Base-by-base conservation (phyloP, 2,888 invertebrate genomes). In the Caenorhabditis japonica region DNA sequence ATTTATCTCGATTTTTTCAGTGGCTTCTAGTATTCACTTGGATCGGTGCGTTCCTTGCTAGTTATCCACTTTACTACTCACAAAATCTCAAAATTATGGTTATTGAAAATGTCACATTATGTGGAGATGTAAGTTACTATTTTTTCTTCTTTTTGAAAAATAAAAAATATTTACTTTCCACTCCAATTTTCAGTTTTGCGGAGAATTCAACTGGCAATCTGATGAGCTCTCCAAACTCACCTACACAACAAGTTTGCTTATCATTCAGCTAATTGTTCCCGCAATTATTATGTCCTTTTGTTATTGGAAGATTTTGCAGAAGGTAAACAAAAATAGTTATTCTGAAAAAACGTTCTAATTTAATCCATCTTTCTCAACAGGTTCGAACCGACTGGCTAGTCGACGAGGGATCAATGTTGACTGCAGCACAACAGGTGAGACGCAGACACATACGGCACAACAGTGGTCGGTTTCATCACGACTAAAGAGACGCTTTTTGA, bases 281-380 rank as follows among this genome's bases (percentile, higher is more conserved):
- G 81, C 80, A 2, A 10, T 81, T 17, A 84, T 87, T 33, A 85
- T 86, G 83, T 78, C 84, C 3, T 85, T 84, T 53, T 87, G 85
- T 64, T 86, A 86, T 55, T 85, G 83, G 85, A 87, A 84, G 70
- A 86, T 86, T 30, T 68, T 86, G 7, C 85, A 86, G 64, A 86
- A 86, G 78, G 86, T 69, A 43, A 4, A n/a, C 38, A 25, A 17
- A 56, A 53, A 10, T 13, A n/a, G 4, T 27, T 13, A 44, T 23
- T 8, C 4, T 4, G 25, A 2, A 5, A 21, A 21, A 13, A 10
- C 3, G n/a, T 51, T 41, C 8, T 30, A 12, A 8, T 27, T 34
- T 27, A 15, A 8, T 12, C 21, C 3, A 41, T 17, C 17, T 7
- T 17, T 39, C 62, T 71, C 55, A n/a, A n/a, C 49, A 80, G 81